Base-by-base conservation (phyloP, 2,113 vertebrate species). In the Gracilinanus agilis region DNA sequence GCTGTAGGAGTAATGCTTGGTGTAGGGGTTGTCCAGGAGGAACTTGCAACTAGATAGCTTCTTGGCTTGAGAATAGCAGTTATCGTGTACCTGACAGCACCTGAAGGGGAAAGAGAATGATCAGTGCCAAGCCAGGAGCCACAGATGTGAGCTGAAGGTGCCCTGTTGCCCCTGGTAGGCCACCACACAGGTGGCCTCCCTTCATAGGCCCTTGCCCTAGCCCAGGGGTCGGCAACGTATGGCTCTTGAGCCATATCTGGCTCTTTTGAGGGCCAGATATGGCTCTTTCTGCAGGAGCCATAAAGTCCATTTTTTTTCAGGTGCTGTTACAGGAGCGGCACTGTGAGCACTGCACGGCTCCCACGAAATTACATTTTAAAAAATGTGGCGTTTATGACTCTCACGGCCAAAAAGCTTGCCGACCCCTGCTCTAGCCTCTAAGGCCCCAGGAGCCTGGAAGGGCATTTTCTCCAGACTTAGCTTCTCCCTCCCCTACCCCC, bases 71-170 rank as follows among this genome's bases (percentile, higher is more conserved):
- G 0, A 0, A 16, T 99, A 99, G 97, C 99, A 99, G 0, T 94
- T 0, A 61, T 99, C 99, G 0, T 99, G 99, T 9, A 5, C 55
- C 56, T 99, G 94, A 90, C 99, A 99, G 97, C 99, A 99, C 95
- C 99, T 99, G 83, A 6, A 97, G 89, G 91, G 49, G 23, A 90
- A 34, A 8, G 29, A 61, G 75, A 58, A 56, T 2, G 40, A 89
- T 92, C 56, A 89, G 95, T 88, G 67, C 23, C 92, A 44, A 95
- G 89, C 83, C 25, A 40, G 53, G 40, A 53, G 49, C 8, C 0
- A 11, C 49, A 49, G 89, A 25, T 29, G 29, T 49, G 4, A 29
- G 89, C 29, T 3, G 44, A 23, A 53, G 89, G 44, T 90, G 27
- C 89, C 49, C 27, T 34, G 53, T 16, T 90, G 6, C n/a, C 49